Conservation (phyloP, 2,113 vertebrate genomes). For the Rattus norvegicus region GRCr8 NC_086019.1:216435501-216436000, state of each 20-base stretch:
- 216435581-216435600: neutral
- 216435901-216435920: neutral
- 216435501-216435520: neutral
- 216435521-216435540: neutral
- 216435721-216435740: neutral
- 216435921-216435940: neutral
- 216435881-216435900: neutral
- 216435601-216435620: neutral
- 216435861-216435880: neutral
- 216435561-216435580: neutral
- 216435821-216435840: no score
- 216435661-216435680: no score
- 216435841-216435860: no score
- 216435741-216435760: neutral
- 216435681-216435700: no score
- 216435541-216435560: neutral
- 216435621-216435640: neutral
- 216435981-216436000: no score
- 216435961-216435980: neutral
- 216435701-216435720: no score
- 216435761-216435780: no score
- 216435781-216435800: no score
- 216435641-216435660: no score
- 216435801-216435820: no score
- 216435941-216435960: neutral